Percentiles rank a stretch among this genome's conserved stretches.
Conservation (phyloP, 2,113 vertebrate species). For the Australoheros scitulus region DNA sequence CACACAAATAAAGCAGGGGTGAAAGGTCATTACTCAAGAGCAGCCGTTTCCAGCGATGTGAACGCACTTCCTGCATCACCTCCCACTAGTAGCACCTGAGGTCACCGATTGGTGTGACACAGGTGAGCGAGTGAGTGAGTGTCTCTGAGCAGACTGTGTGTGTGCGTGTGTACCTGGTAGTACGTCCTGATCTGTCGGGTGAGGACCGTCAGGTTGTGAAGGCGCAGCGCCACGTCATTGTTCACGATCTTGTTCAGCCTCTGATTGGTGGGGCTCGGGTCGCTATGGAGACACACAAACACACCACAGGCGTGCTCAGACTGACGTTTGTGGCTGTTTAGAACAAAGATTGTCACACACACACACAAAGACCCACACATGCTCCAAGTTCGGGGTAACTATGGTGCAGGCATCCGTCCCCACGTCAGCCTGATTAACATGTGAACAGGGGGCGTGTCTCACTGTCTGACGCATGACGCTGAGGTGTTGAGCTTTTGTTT, state of each 20-base stretch:
- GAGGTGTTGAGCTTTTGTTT: too few species aligned
- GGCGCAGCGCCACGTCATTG: conserved; percentile 63
- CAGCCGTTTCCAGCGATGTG: neutral
- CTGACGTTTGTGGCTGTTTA: conserved; percentile 20
- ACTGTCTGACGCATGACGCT: neutral
- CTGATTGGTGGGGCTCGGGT: conserved; percentile 70
- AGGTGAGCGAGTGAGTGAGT: too few species aligned
- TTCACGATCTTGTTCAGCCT: conserved; percentile 75
- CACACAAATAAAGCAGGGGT: neutral
- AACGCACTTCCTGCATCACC: neutral
- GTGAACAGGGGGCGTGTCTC: conserved; percentile 25
- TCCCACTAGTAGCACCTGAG: neutral
- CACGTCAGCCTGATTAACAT: conserved; percentile 57
- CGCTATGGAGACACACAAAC: conserved; percentile 68
- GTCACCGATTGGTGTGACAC: too few species aligned
- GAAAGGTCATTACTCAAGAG: neutral
- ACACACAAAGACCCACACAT: neutral
- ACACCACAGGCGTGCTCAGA: conserved; percentile 12
- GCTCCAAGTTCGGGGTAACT: conserved; percentile 13
- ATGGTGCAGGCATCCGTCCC: conserved; percentile 49
- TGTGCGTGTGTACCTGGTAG: conserved; percentile 66
- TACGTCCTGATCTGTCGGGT: conserved; percentile 70
- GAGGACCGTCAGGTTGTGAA: conserved; percentile 73
- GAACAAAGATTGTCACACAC: conserved; percentile 33
- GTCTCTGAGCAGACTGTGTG: neutral